These are phyloP conservation scores for Gallinago undulata DNA, from an alignment of 2,113 vertebrate genomes.

Conservation along the genomic window DNA sequence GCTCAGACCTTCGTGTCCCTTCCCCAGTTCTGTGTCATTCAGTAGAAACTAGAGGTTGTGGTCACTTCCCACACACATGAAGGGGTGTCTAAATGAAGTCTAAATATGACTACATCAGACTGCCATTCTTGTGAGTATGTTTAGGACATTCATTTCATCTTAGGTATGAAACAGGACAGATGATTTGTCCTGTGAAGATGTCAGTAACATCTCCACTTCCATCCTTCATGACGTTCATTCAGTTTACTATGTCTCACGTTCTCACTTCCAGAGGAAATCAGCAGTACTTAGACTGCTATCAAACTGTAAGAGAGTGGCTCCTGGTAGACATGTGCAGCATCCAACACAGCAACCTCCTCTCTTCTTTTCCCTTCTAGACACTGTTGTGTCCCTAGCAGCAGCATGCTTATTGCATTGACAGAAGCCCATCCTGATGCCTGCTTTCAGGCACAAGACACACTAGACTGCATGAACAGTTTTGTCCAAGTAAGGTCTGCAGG, in stretches of 20 bases:
- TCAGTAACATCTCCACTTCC: not conserved
- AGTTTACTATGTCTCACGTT: accelerated
- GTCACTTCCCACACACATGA: not conserved
- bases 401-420: not conserved
- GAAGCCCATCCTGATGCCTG: not conserved
- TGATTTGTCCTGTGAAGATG: not conserved
- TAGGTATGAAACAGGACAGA: not conserved
- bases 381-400: not conserved
- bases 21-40: accelerated
- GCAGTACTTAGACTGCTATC: not conserved
- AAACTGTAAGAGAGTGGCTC: not conserved
- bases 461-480: not conserved
- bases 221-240: not conserved
- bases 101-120: not conserved
- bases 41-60: not conserved
- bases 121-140: accelerated
- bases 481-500: not conserved
- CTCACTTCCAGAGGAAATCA: not conserved
- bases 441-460: not conserved
- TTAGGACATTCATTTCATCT: accelerated
- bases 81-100: not conserved
- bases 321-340: not conserved
- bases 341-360: not conserved
- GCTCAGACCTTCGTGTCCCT: accelerated
- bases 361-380: not conserved